Percentiles rank a stretch among this genome's conserved stretches.
These are phyloP conservation scores for Dendrocincla fuliginosa DNA, from an alignment of 2,797 vertebrate species.

Conservation along the genomic window DNA sequence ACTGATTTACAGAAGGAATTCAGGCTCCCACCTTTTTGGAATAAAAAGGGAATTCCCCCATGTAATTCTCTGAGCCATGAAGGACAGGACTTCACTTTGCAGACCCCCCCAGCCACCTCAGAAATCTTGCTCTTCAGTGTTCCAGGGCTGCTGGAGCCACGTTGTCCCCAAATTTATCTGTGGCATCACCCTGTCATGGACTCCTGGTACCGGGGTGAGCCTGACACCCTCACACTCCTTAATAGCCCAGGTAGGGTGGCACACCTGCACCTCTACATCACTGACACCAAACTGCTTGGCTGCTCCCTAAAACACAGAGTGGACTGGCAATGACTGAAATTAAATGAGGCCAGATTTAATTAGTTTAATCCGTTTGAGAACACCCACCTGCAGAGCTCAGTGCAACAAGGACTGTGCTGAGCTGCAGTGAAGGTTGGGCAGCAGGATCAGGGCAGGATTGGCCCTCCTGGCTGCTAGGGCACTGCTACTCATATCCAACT, in stretches of 20 bases:
- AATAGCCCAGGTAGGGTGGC: not conserved
- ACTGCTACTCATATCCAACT: too few species aligned
- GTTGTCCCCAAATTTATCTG: accelerated
- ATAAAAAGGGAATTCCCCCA: not conserved
- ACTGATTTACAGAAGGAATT: not conserved
- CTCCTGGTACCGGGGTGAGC: not conserved
- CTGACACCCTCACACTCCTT: not conserved
- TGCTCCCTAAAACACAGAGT: not conserved
- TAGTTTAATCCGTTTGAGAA: too few species aligned
- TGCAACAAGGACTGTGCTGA: too few species aligned
- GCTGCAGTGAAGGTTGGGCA: too few species aligned
- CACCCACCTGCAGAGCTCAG: too few species aligned
- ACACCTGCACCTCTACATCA: not conserved
- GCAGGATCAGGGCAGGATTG: too few species aligned
- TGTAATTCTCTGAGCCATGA: not conserved
- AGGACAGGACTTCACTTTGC: not conserved
- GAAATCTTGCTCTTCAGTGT: not conserved
- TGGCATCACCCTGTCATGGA: accelerated
- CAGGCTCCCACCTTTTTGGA: not conserved
- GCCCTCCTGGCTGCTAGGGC: too few species aligned
- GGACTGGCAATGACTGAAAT: not conserved
- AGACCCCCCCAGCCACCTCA: too few species aligned
- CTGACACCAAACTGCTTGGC: not conserved
- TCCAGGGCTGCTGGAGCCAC: not conserved
- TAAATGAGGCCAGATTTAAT: too few species aligned